These are phyloP conservation scores for Diachrysia chrysitis DNA, from an alignment of 2,888 invertebrate genomes.

Conservation along the genomic window DNA sequence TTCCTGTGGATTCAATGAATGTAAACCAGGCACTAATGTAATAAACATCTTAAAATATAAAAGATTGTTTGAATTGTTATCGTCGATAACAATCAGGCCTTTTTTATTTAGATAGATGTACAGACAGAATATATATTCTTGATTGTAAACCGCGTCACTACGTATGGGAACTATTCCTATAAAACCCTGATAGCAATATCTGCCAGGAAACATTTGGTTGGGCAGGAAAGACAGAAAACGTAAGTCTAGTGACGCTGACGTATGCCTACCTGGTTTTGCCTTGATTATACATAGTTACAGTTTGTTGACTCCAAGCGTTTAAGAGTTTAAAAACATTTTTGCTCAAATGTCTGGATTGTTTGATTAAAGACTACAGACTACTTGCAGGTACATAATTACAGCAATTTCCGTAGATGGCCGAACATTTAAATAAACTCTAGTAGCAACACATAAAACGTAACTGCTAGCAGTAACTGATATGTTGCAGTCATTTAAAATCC, in stretches of 20 bases:
- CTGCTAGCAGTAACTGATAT: conserved; percentile 55
- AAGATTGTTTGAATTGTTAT: too few relatives aligned
- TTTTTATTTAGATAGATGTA: too few relatives aligned
- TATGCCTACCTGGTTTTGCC: not conserved
- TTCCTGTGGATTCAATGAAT: too few relatives aligned
- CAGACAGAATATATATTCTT: too few relatives aligned
- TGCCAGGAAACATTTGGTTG: too few relatives aligned
- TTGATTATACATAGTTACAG: conserved; percentile 21
- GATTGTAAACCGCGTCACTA: too few relatives aligned
- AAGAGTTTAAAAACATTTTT: conserved; percentile 9
- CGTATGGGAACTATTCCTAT: too few relatives aligned
- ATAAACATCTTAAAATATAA: too few relatives aligned
- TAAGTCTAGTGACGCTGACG: conserved; percentile 21
- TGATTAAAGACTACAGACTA: conserved; percentile 41
- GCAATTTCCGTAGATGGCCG: conserved; percentile 47
- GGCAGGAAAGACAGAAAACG: too few relatives aligned
- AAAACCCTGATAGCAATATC: too few relatives aligned
- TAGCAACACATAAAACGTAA: conserved; percentile 56
- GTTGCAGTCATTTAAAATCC: conserved; percentile 53
- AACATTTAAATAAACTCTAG: conserved; percentile 53
- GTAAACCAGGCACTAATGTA: too few relatives aligned
- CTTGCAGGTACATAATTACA: conserved; percentile 44
- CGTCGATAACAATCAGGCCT: too few relatives aligned
- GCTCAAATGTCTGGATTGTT: conserved; percentile 16
- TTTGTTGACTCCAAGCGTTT: conserved; percentile 29